phyloP scores from a whole-genome alignment of 2,797 vertebrate species.

The Channallabes apus region DNA sequence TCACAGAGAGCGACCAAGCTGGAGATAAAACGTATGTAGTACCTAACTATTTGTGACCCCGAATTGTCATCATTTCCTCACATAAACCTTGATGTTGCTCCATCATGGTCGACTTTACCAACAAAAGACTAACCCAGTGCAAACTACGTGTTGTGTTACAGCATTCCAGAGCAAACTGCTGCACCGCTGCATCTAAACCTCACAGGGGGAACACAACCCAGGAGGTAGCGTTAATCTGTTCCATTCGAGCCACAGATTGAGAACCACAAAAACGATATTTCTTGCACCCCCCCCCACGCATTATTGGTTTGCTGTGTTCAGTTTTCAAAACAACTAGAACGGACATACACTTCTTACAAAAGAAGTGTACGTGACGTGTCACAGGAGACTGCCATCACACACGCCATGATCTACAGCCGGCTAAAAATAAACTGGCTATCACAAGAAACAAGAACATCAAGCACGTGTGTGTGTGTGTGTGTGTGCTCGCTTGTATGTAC shows the following conservation, averaged over 20 bases:
- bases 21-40: not conserved
- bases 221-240: not conserved
- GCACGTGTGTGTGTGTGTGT: not conserved
- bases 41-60: not conserved
- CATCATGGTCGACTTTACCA: not conserved
- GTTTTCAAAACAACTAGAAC: not conserved
- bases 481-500: not conserved
- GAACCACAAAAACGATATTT: no score
- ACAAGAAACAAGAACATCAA: slow-evolving; percentile 57
- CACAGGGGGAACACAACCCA: not conserved
- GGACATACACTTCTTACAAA: not conserved
- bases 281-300: no score
- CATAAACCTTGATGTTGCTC: not conserved
- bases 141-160: not conserved
- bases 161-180: not conserved
- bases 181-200: not conserved
- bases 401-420: slow-evolving; percentile 59
- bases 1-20: not conserved
- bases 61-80: not conserved
- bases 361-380: not conserved
- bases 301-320: not conserved
- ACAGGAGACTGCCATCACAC: slow-evolving; percentile 28
- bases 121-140: not conserved
- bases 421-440: slow-evolving; percentile 69
- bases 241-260: not conserved